Conservation (phyloP, 2,113 vertebrate species). For the Anthoscopus minutus region DNA sequence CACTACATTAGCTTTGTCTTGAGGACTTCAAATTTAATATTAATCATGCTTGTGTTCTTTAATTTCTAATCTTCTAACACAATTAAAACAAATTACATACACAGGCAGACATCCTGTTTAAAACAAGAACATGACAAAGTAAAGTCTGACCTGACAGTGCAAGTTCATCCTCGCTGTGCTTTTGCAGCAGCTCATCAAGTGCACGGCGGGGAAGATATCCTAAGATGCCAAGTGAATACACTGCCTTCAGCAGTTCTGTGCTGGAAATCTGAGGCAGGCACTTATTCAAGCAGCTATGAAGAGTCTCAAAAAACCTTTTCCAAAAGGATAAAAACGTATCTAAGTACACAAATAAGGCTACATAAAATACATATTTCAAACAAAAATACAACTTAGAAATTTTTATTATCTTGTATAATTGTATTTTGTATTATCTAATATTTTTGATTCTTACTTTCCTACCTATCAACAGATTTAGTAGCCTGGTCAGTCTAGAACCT, state of each 20-base stretch:
- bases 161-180: conserved; percentile 63
- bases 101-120: background rate
- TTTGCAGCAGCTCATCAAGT: conserved; percentile 78
- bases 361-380: background rate
- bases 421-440: background rate
- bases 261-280: conserved; percentile 73
- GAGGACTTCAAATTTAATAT: background rate
- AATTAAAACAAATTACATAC: background rate
- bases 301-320: conserved; percentile 78
- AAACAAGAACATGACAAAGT: background rate
- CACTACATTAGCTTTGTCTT: background rate
- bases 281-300: conserved; percentile 69
- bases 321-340: conserved; percentile 25
- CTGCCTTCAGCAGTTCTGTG: conserved; percentile 67
- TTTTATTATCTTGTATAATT: background rate
- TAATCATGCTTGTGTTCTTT: background rate
- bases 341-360: background rate
- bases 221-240: conserved; percentile 75
- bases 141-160: conserved; percentile 58
- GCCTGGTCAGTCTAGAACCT: background rate
- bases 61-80: background rate
- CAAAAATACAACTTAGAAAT: background rate
- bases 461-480: background rate
- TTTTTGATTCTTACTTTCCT: background rate
- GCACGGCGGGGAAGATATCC: conserved; percentile 74